Evolutionary conservation across 2,888 invertebrate species (phyloP), one percentile per base, ranked within the genome.

Genomic region (Chirona hameri): DNA sequence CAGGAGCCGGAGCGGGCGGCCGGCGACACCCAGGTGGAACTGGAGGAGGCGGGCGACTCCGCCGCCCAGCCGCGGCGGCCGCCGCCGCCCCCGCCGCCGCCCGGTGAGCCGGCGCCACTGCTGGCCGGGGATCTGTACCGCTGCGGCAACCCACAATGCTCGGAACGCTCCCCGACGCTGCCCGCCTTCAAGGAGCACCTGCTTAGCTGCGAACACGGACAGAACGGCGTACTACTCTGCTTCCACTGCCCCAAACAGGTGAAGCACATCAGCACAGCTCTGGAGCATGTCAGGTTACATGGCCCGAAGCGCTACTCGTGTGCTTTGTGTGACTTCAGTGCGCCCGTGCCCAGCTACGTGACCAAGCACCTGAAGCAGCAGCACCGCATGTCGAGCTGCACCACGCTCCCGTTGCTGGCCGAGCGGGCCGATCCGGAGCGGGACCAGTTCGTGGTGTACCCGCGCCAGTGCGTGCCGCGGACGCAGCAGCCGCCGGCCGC

Each of bases 271-370:
- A 84, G 87, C 1, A 88, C 88, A 69, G 87, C 92, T 31, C 86
- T 91, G 21, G 90, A 91, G 12, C 93, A 93, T 86, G 87, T 93
- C 27, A 90, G 90, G 84, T 86, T 88, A 4, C 93, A 93, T 84
- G 91, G 91, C 0, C 87, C 89, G 0, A 89, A 90, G 85, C 88
- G 91, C 18, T 92, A 90, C 84, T 88, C 89, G 18, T 93, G 93
- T 86, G 90, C 90, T 10, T 81, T 92, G 48, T 93, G 93, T 86
- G 87, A 89, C 69, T 87, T 88, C 82, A 88, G 88, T 1, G 86
- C 87, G 1, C 83, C 86, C 0, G 86, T 86, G 83, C 83, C 86
- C 0, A 85, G 86, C 0, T 85, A 87, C 46, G 86, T 89, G 82
- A 85, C 86, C 0, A 87, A 87, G 52, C 93, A 93, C 86, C 89